Conservation (phyloP, 2,888 invertebrate genomes). For the Synergus laeviventris region DNA sequence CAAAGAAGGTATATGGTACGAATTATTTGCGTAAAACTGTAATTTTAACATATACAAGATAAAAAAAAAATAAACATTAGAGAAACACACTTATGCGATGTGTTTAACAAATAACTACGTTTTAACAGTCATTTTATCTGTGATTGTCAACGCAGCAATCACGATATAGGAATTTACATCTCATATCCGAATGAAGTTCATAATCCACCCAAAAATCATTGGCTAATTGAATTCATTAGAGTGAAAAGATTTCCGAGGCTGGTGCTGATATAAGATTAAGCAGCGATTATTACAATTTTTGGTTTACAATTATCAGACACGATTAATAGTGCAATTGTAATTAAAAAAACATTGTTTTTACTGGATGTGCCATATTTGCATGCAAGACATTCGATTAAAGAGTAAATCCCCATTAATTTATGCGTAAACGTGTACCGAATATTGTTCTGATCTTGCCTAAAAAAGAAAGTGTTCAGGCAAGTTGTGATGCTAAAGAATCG, state of each 20-base stretch:
- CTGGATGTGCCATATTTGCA: not conserved
- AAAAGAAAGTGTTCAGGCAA: not conserved
- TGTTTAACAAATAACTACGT: no score
- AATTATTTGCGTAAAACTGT: no score
- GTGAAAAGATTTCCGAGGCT: not conserved
- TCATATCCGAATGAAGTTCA: no score
- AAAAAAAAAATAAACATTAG: no score
- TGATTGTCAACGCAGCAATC: no score
- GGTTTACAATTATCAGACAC: not conserved
- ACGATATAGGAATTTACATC: no score
- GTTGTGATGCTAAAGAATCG: not conserved
- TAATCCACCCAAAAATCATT: slow-evolving; percentile 15
- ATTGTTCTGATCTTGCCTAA: not conserved
- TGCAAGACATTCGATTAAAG: not conserved
- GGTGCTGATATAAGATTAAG: slow-evolving; percentile 24
- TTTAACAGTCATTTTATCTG: no score
- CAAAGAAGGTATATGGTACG: no score
- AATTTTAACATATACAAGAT: no score
- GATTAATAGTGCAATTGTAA: no score
- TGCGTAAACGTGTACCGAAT: not conserved
- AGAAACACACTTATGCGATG: no score
- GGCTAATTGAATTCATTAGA: not conserved
- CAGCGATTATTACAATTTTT: not conserved
- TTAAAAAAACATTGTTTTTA: not conserved
- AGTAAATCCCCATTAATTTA: not conserved